phyloP scores from a whole-genome alignment of 2,113 vertebrate species.

The Emydura subglobosa region DNA sequence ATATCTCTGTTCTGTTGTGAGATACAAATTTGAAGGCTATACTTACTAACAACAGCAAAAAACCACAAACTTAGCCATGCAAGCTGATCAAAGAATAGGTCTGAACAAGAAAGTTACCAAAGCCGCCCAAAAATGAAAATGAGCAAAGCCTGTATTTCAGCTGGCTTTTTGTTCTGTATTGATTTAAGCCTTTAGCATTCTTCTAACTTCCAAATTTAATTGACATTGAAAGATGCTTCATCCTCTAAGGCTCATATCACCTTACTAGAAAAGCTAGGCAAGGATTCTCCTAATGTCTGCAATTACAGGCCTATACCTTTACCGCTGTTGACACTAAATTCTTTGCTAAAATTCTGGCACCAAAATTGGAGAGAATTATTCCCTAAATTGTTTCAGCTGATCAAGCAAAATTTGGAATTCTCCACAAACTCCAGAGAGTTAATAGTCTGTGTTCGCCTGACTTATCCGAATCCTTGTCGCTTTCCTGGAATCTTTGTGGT shows the following conservation, averaged over 20 bases:
- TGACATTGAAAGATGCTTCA: constrained; percentile 59
- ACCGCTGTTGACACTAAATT: constrained; percentile 37
- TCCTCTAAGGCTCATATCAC: constrained; percentile 28
- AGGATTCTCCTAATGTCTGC: constrained; percentile 27
- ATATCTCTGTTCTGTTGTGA: rapidly evolving
- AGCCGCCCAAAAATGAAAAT: constrained; percentile 23
- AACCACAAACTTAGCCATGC: not conserved
- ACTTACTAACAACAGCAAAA: not conserved
- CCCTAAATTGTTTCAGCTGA: constrained; percentile 63
- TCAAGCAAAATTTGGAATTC: constrained; percentile 63
- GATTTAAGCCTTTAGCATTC: constrained; percentile 38
- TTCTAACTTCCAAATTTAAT: constrained; percentile 38
- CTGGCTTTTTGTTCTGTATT: not conserved
- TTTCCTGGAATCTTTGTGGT: constrained; percentile 64
- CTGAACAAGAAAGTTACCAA: not conserved
- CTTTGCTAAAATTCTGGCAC: constrained; percentile 40
- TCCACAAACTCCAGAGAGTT: constrained; percentile 55
- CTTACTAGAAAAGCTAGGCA: constrained; percentile 58
- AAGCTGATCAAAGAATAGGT: not conserved
- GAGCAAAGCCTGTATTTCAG: constrained; percentile 26
- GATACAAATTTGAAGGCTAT: not conserved
- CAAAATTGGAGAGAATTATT: constrained; percentile 20
- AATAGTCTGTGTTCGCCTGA: constrained; percentile 58
- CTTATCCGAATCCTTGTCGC: constrained; percentile 56
- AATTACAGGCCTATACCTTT: constrained; percentile 38